Percentiles rank a stretch among this genome's conserved stretches.
Evolutionary conservation across 2,888 invertebrate genomes (phyloP).

Genomic region (Drosophila pseudotakahashii): DNA sequence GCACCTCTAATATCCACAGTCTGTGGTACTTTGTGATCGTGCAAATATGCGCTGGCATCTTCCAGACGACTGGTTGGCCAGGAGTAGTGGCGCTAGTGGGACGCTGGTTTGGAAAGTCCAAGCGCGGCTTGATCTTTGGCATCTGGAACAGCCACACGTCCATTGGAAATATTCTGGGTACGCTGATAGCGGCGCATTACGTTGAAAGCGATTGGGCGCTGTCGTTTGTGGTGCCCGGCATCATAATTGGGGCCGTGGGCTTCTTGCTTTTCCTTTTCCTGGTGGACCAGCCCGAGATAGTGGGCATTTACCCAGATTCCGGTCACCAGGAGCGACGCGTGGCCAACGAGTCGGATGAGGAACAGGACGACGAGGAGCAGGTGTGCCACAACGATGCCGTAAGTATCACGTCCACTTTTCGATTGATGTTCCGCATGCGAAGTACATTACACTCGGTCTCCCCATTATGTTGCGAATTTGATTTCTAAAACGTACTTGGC

Average conservation of each 20-base stretch:
- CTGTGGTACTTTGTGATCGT: constrained; percentile 92
- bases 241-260: constrained; percentile 90
- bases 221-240: constrained; percentile 96
- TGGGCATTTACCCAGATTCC: constrained; percentile 85
- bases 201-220: constrained; percentile 95
- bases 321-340: constrained; percentile 61
- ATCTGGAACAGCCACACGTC: constrained; percentile 99
- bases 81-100: constrained; percentile 96
- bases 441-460: not conserved
- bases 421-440: not conserved
- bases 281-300: constrained; percentile 91
- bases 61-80: constrained; percentile 97
- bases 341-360: constrained; percentile 83
- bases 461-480: constrained; percentile 1
- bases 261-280: constrained; percentile 92
- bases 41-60: constrained; percentile 94
- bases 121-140: constrained; percentile 96
- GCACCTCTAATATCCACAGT: constrained; percentile 91
- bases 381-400: constrained; percentile 58
- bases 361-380: constrained; percentile 66
- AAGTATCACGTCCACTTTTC: constrained; percentile 30
- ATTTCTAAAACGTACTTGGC: constrained; percentile 19
- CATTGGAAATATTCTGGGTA: constrained; percentile 96
- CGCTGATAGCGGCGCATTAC: constrained; percentile 93
- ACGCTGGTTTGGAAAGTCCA: constrained; percentile 98